Evolutionary conservation across 2,888 invertebrate species (phyloP), one percentile per base, ranked within the genome.

Genomic region (Calameuta filiformis): DNA sequence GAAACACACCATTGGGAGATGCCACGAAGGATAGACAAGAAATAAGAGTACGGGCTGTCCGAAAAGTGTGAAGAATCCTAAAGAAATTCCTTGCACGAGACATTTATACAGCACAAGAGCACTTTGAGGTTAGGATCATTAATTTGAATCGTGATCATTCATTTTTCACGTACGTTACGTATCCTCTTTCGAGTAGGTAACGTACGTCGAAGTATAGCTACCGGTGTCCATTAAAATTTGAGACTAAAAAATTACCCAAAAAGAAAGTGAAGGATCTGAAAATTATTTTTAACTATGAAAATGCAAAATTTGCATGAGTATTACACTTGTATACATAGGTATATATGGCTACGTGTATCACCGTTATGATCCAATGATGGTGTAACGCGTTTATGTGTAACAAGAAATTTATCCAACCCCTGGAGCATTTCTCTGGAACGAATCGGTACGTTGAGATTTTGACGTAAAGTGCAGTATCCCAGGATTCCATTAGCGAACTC

Each of bases 401-500:
- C 56, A 56, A 56, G 6, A 56, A 56, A 56, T 56, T 56, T 9
- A 23, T 6, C 15, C 23, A 2, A 56, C 56, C 56, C 56, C 56
- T 56, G 23, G 23, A 56, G 23, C 56, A 56, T 56, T 56, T 56
- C 56, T 23, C 56, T 2, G 23, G 15, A 56, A 56, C 56, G 23
- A 56, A 56, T 56, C 23, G 56, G 56, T 56, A 56, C 56, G 23
- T 23, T 23, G 56, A 56, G 56, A 37, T 35, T 74, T 35, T n/a
- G 23, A 12, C 74, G 74, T 23, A 74, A 37, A 74, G 74, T 74
- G 74, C 35, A 34, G 74, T 1, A 74, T n/a, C 11, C 23, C 37
- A 11, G 30, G 35, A 74, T 35, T 74, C 74, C 74, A 74, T 74
- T 74, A 74, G 74, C 34, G 74, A 34, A 35, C 35, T 34, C 35